Evolutionary conservation across 2,113 vertebrate species (phyloP).

Genomic region (Myodes glareolus): DNA sequence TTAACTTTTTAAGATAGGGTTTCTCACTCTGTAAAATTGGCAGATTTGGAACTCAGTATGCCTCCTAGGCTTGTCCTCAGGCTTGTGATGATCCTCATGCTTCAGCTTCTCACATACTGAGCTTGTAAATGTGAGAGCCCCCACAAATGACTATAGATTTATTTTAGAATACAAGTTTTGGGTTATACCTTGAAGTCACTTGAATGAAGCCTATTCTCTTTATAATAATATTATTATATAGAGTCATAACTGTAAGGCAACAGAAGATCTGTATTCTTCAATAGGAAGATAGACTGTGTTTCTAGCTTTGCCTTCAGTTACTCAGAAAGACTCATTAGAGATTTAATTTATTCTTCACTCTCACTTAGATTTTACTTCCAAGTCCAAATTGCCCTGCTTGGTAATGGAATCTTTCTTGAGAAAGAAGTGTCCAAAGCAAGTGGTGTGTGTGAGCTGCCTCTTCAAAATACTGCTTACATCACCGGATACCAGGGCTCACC

Average conservation of each 20-base stretch:
- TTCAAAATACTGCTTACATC: neutral
- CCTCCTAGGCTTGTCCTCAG: neutral
- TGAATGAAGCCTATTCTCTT: conserved; percentile 42
- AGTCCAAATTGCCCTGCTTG: neutral
- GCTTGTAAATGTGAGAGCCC: neutral
- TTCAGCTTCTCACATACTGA: neutral
- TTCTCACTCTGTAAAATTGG: neutral
- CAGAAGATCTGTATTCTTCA: neutral
- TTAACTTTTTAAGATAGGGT: neutral
- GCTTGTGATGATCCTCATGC: neutral
- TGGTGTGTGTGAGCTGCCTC: neutral
- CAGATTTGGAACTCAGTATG: neutral
- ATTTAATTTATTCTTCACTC: neutral
- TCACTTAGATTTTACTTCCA: neutral
- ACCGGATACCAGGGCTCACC: neutral
- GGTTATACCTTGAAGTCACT: neutral
- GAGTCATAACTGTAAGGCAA: neutral
- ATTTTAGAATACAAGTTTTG: conserved; percentile 19
- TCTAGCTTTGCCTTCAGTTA: neutral
- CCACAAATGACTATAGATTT: neutral
- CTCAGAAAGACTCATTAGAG: neutral
- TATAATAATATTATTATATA: neutral
- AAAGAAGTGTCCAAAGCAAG: neutral
- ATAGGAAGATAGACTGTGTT: neutral
- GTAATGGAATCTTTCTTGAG: conserved; percentile 1